Base-by-base conservation (phyloP, 2,113 vertebrate species). In the Oreochromis aureus region DNA sequence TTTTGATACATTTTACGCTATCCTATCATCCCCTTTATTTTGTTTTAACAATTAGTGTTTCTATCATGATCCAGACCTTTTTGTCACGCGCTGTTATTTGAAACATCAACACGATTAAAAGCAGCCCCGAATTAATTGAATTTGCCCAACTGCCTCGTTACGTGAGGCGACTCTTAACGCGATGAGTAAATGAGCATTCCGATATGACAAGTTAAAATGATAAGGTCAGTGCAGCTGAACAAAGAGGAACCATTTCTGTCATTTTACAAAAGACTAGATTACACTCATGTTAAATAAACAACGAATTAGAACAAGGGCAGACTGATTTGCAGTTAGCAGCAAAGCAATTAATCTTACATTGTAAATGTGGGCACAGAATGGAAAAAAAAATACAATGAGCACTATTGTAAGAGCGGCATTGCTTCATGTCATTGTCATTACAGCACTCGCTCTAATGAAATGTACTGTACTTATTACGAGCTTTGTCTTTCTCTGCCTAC, bases 191-290 rank as follows among this genome's bases (percentile, higher is more conserved):
- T 91, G 90, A 93, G 79, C 85, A 54, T 89, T 92, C 66, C 78
- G 90, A 91, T 91, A 88, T 93, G 92, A 93, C 92, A 94, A 88
- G 91, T 93, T 86, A 83, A 92, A 94, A 92, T 89, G 91, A 95
- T 92, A 93, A 94, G 94, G 94, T 95, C 95, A 95, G 82, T 73
- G 89, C 86, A 9, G 90, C 80, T 86, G 88, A 85, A 89, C 86
- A 93, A 93, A 93, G 89, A 88, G 7, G 22, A 81, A 85, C 15
- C 73, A 59, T 90, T 90, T 89, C 82, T 90, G 48, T 87, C 86
- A 81, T 88, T 91, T 11, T 24, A 82, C 87, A 92, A 93, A 88
- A 24, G 58, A 90, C 89, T 66, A 87, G 22, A 93, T 92, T 90
- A 86, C 79, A 86, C 85, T 93, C 61, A 15, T 56, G 79, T 92